A percentile compares a stretch with the other conserved stretches of the same genome.
Conservation (phyloP, 2,797 vertebrate species). For the Pseudochromis fuscus region DNA sequence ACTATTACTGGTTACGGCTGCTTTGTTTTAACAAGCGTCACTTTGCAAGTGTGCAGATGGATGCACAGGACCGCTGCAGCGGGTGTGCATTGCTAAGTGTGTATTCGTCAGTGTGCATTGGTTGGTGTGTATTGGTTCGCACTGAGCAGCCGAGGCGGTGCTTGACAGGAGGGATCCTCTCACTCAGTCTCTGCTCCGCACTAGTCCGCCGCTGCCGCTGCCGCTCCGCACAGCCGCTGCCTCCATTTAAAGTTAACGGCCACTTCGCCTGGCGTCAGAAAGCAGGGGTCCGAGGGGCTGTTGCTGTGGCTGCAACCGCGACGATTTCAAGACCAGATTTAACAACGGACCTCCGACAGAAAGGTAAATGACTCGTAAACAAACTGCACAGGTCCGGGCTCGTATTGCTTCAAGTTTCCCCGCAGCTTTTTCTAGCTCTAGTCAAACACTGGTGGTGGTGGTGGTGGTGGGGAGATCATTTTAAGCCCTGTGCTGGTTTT, state of each 20-base stretch:
- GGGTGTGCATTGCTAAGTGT: constrained; percentile 21
- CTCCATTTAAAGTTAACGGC: constrained; percentile 59
- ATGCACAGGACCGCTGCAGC: constrained; percentile 1
- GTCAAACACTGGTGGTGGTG: not conserved
- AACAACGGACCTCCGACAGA: constrained; percentile 32
- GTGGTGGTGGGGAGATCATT: not conserved
- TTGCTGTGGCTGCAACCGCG: constrained; percentile 3
- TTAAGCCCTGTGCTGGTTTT: not conserved
- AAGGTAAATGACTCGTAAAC: constrained; percentile 49
- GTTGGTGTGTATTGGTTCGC: constrained; percentile 16
- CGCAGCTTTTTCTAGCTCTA: constrained; percentile 19
- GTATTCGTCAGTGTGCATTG: too few species aligned
- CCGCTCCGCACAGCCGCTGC: constrained; percentile 34
- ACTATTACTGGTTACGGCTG: not conserved
- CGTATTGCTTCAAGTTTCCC: constrained; percentile 55
- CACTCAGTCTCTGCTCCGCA: constrained; percentile 51
- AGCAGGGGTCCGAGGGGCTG: not conserved
- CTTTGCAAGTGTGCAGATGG: constrained; percentile 31
- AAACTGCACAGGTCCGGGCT: constrained; percentile 23
- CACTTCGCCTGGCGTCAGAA: constrained; percentile 26
- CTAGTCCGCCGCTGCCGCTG: constrained; percentile 26
- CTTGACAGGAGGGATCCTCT: constrained; percentile 65
- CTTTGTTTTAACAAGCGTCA: constrained; percentile 2
- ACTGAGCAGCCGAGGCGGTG: constrained; percentile 73
- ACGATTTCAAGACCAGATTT: constrained; percentile 3